Evolutionary conservation across 2,888 invertebrate genomes (phyloP), one percentile per base, ranked within the genome.

Genomic region (Andricus quercusramuli): DNA sequence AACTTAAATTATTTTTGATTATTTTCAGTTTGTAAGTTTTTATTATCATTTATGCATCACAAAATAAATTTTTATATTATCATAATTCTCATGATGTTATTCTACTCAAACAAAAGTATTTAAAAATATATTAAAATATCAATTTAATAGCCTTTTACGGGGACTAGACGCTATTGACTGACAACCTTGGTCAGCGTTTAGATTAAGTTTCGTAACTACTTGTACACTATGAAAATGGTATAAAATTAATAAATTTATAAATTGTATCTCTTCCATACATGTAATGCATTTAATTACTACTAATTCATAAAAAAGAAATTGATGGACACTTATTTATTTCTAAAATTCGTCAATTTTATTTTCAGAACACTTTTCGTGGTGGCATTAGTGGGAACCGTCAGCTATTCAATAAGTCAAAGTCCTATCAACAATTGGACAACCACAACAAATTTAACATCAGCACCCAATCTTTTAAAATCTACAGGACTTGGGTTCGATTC

Each of bases 311-410:
- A 47, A 47, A 0, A 47, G 4, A 17, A 47, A 15, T 47, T 47
- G 8, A 8, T 9, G 32, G 37, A 62, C 6, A 59, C 9, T 59
- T 17, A 59, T 29, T 77, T 6, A n/a, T 37, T 37, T 62, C 20
- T 78, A 17, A n/a, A n/a, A n/a, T 56, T 0, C n/a, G 9, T n/a
- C 9, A n/a, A 15, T 32, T 47, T 77, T 64, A 25, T 82, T 78
- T 91, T 20, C 92, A 95, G 95, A 85, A 90, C 93, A n/a, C 85
- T 94, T 6, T 93, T 95, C 59, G 92, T 93, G 5, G 93, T 95
- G 85, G 93, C 93, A 0, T 87, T 95, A 20, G 92, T 95, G 64
- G 93, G 94, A 65, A 93, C 94, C 0, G 91, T 95, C 8, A 94
- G 95, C 5, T 95, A 94, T 90, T 87, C 89, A 13, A 83, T 88